phyloP scores from a whole-genome alignment of 2,113 vertebrate genomes.

The Grammatotria lemairii region DNA sequence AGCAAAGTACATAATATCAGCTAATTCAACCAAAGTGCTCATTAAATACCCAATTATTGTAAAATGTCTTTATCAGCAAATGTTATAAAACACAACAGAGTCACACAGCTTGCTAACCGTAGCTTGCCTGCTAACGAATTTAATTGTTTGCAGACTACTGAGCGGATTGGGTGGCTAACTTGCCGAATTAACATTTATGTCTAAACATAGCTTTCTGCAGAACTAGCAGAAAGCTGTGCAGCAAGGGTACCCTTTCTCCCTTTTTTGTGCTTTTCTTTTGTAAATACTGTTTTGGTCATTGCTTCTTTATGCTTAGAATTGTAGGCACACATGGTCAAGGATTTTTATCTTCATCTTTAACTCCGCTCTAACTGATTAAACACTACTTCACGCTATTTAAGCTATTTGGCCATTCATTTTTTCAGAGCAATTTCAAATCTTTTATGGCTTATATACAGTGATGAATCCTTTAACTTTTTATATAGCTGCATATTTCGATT shows the following conservation, averaged over 20 bases:
- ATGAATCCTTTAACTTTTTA: neutral
- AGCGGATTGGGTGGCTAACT: neutral
- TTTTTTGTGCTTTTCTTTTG: neutral
- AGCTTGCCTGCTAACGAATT: neutral
- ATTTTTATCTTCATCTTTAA: neutral
- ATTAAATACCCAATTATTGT: neutral
- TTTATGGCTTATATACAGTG: neutral
- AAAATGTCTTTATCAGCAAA: neutral
- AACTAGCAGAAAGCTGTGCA: neutral
- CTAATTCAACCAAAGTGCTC: neutral
- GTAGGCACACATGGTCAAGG: neutral
- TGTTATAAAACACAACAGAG: neutral
- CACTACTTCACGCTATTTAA: neutral
- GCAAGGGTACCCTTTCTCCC: neutral
- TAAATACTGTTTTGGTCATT: neutral
- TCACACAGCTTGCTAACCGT: neutral
- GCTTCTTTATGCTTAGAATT: neutral
- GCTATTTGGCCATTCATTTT: neutral
- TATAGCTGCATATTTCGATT: neutral
- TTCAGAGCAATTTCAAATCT: neutral
- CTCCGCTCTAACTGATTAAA: neutral
- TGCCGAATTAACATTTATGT: neutral
- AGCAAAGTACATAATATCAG: accelerated
- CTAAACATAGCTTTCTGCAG: neutral
- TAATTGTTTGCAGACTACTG: neutral